Evolutionary conservation across 2,888 invertebrate genomes (phyloP).

Genomic region (Callinectes sapidus): DNA sequence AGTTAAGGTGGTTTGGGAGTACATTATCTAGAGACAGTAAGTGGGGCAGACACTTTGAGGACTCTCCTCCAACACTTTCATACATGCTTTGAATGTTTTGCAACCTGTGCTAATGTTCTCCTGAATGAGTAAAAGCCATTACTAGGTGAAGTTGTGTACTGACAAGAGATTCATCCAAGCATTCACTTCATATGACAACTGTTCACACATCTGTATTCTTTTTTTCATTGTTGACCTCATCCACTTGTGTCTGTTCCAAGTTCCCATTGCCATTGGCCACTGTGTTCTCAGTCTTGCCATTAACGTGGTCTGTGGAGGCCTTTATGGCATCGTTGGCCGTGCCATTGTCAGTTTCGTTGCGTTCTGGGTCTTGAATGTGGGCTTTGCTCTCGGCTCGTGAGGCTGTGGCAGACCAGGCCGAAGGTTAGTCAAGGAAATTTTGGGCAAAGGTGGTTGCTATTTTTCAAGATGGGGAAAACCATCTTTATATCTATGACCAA

Average conservation of each 20-base stretch:
- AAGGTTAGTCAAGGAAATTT: conserved; percentile 69
- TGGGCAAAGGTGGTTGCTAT: conserved; percentile 38
- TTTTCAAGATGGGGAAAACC: conserved; percentile 23
- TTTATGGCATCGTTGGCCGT: conserved; percentile 70
- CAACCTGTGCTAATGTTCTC: conserved; percentile 59
- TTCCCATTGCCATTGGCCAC: conserved; percentile 68
- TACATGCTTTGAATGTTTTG: conserved; percentile 51
- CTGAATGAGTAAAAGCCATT: conserved; percentile 57
- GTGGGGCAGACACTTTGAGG: conserved; percentile 30
- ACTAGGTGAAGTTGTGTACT: conserved; percentile 53
- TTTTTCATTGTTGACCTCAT: conserved; percentile 66
- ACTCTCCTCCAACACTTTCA: conserved; percentile 26
- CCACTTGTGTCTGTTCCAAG: conserved; percentile 66
- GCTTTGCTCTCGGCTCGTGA: conserved; percentile 72
- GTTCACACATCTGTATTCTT: conserved; percentile 72
- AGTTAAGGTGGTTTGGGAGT: conserved; percentile 63
- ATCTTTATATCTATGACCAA: background rate
- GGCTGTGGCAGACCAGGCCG: conserved; percentile 71
- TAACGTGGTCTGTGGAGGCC: conserved; percentile 71
- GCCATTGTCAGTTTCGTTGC: conserved; percentile 66
- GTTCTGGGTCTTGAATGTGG: conserved; percentile 71
- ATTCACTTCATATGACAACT: conserved; percentile 35
- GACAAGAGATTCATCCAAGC: conserved; percentile 46
- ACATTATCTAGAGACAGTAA: conserved; percentile 47
- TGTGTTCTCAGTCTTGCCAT: conserved; percentile 69